phyloP scores from a whole-genome alignment of 2,888 invertebrate species.

The Lampropteryx suffumata region DNA sequence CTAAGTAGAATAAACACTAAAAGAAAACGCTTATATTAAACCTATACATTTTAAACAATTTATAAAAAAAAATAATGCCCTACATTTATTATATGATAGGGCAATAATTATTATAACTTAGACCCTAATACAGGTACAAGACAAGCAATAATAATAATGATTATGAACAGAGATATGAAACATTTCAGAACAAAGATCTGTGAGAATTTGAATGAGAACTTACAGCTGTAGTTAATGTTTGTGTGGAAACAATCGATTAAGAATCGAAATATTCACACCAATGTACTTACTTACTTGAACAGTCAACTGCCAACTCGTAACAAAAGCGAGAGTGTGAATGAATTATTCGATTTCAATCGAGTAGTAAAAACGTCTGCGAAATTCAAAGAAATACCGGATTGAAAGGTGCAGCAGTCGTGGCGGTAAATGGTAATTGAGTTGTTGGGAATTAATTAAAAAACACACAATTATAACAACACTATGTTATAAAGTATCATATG shows the following conservation, averaged over 20 bases:
- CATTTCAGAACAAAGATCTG: conserved; percentile 31
- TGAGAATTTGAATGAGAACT: conserved; percentile 35
- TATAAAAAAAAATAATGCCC: too few species aligned
- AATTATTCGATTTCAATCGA: conserved; percentile 14
- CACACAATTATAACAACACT: conserved; percentile 3
- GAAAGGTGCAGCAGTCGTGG: conserved; percentile 1
- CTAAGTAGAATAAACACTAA: too few species aligned
- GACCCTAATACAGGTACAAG: not conserved
- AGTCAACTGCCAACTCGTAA: too few species aligned
- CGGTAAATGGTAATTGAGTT: not conserved
- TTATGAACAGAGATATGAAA: conserved; percentile 18
- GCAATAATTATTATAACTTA: too few species aligned
- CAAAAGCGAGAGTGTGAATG: conserved; percentile 39
- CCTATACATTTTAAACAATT: too few species aligned
- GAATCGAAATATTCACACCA: conserved; percentile 39
- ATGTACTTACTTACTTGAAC: not conserved
- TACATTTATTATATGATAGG: too few species aligned
- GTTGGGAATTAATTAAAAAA: not conserved
- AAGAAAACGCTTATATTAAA: too few species aligned
- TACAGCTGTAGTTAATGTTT: conserved; percentile 31
- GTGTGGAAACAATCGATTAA: conserved; percentile 38
- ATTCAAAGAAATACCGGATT: conserved; percentile 2
- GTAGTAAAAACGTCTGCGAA: conserved; percentile 12
- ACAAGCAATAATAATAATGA: conserved; percentile 24
- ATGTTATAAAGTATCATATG: not conserved